phyloP scores from a whole-genome alignment of 2,888 invertebrate genomes.

The Stenotaenia linearis region DNA sequence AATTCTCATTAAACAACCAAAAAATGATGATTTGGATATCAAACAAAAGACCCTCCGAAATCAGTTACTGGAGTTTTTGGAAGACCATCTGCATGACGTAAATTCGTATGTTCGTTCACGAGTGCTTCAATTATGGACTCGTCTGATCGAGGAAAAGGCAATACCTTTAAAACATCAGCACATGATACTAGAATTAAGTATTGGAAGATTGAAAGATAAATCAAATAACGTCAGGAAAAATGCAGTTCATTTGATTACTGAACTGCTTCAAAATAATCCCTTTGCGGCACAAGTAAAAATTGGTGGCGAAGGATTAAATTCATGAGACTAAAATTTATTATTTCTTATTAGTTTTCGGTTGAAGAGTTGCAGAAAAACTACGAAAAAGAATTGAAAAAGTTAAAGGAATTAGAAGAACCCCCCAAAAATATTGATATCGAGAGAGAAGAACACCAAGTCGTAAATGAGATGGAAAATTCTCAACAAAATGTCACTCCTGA shows the following conservation, averaged over 20 bases:
- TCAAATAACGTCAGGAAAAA: constrained; percentile 77
- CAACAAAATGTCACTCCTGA: background rate
- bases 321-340: background rate
- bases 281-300: constrained; percentile 61
- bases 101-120: constrained; percentile 75
- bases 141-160: constrained; percentile 68
- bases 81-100: constrained; percentile 75
- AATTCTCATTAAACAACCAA: constrained; percentile 63
- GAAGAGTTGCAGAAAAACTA: constrained; percentile 13
- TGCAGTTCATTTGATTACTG: constrained; percentile 69
- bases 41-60: constrained; percentile 65
- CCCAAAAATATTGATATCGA: no score
- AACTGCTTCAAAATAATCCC: constrained; percentile 77
- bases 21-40: constrained; percentile 64
- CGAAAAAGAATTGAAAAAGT: background rate
- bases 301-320: no score
- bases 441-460: no score
- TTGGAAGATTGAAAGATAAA: constrained; percentile 72
- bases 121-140: constrained; percentile 73
- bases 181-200: constrained; percentile 60
- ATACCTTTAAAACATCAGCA: constrained; percentile 69
- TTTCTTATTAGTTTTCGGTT: background rate
- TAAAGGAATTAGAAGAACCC: background rate
- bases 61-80: constrained; percentile 69
- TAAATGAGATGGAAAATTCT: no score